phyloP scores from a whole-genome alignment of 1,140 invertebrate species.

The Bacillus rossius region DNA sequence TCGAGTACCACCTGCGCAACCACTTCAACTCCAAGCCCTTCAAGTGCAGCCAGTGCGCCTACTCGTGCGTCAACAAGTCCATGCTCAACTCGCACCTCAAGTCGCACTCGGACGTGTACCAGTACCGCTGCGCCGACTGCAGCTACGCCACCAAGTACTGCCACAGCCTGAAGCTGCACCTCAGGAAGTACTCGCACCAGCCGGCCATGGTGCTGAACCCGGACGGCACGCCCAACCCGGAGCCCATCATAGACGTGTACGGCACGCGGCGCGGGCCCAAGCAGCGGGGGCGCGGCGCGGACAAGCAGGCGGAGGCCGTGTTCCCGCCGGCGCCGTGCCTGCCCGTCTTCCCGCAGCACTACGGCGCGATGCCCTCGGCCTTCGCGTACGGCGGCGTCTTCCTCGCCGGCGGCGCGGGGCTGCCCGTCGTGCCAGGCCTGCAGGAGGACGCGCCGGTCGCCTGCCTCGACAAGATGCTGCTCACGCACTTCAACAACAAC shows the following conservation, averaged over 20 bases:
- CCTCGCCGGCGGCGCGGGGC: slow-evolving; percentile 15
- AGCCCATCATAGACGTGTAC: slow-evolving; percentile 86
- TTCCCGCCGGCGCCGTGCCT: slow-evolving; percentile 12
- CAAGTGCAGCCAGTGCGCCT: slow-evolving; percentile 88
- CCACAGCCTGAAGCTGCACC: slow-evolving; percentile 93
- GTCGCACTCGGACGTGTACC: slow-evolving; percentile 95
- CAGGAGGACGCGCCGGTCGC: not conserved
- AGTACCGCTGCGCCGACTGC: slow-evolving; percentile 92
- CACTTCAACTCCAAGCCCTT: slow-evolving; percentile 96
- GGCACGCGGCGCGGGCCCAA: slow-evolving; percentile 82
- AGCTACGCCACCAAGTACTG: slow-evolving; percentile 98
- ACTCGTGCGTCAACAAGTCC: slow-evolving; percentile 97
- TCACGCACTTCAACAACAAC: not conserved
- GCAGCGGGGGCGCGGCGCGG: slow-evolving; percentile 44
- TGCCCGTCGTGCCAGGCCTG: not conserved
- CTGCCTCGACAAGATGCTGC: no score
- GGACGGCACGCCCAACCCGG: slow-evolving; percentile 80
- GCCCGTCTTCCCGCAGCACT: slow-evolving; percentile 22
- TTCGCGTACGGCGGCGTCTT: slow-evolving; percentile 24
- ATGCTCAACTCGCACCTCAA: slow-evolving; percentile 99
- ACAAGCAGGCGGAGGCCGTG: no score
- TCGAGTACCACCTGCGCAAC: slow-evolving; percentile 95
- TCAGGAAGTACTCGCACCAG: slow-evolving; percentile 81
- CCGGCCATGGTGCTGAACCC: slow-evolving; percentile 81
- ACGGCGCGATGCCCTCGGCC: slow-evolving; percentile 18